phyloP scores from a whole-genome alignment of 2,113 vertebrate genomes.

The Aspiorhynchus laticeps region DNA sequence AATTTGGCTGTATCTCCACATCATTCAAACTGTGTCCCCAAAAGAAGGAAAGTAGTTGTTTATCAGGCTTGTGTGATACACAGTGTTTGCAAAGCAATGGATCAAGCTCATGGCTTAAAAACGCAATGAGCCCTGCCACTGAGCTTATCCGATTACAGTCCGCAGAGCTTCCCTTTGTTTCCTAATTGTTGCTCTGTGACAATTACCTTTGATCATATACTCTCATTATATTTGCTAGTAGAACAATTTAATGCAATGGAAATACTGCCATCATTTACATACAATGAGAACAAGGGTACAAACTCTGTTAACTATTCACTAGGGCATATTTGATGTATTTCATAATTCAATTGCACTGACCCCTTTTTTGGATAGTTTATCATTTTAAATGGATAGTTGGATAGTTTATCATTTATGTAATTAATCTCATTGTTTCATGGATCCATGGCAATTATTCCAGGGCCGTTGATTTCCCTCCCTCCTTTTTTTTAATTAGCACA shows the following conservation, averaged over 20 bases:
- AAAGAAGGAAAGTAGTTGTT: conserved; percentile 7
- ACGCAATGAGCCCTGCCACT: conserved; percentile 13
- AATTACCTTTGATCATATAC: background rate
- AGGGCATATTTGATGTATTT: conserved; percentile 7
- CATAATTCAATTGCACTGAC: conserved; percentile 9
- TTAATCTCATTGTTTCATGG: background rate
- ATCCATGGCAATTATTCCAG: conserved; percentile 4
- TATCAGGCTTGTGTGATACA: conserved; percentile 18
- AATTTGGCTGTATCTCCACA: conserved; percentile 17
- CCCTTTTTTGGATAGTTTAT: conserved; percentile 8
- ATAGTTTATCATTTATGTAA: conserved; percentile 11
- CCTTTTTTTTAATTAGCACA: conserved; percentile 35
- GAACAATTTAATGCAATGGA: background rate
- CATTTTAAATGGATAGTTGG: no score
- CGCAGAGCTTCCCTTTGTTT: background rate
- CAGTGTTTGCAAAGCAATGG: conserved; percentile 46
- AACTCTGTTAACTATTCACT: background rate
- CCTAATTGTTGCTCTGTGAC: background rate
- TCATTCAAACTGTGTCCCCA: conserved; percentile 13
- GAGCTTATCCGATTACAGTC: conserved; percentile 46
- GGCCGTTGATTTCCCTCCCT: conserved; percentile 7
- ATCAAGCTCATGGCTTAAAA: conserved; percentile 26
- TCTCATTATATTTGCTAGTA: background rate
- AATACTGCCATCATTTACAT: background rate
- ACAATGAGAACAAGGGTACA: background rate